Base-by-base conservation (phyloP, 53 echinoderm and acorn worm genomes). In the Holothuria scabra region DNA sequence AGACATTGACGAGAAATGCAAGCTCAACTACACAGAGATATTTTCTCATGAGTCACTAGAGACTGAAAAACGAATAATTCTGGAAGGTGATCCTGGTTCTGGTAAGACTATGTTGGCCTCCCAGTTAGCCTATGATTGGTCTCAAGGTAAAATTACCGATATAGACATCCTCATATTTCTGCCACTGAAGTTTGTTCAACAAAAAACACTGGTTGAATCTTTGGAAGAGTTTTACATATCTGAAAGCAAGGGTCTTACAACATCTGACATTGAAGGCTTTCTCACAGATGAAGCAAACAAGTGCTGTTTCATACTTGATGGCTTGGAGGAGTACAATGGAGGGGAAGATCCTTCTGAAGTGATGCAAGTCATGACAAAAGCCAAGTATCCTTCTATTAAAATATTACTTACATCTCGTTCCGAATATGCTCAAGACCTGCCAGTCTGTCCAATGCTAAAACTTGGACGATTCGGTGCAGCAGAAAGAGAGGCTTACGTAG, bases 281-380 rank as follows among this genome's bases (percentile, higher is more conserved):
- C 66, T 66, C 32, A 35, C 35, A 35, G 32, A 66, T 32, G 32
- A 26, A 24, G 28, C 0, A 4, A 28, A 23, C 16, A 28, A 24
- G 24, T 29, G 32, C 14, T 18, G 28, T 19, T 66, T 18, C 24
- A 66, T 66, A 66, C 28, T 66, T 18, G 66, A 66, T 66, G 66
- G 66, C 16, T 66, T 66, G 32, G 66, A 66, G 32, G 66, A 66
- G 12, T 66, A 66, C 66, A 66, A 66, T 26, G 66, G 66, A 12
- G 28, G 29, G 28, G 66, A 32, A 31, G 28, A 26, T 4, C 29
- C 28, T 4, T 66, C 66, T 29, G 66, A 66, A 66, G 66, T 66
- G 14, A 66, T 66, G 66, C 28, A 26, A 66, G 66, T 66, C 13
- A 66, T 66, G 66, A 66, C 11, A 6, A 26, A 66, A 12, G 24